Percentiles rank a stretch among this genome's conserved stretches.
These are phyloP conservation scores for Pantherophis guttatus DNA, from an alignment of 2,113 vertebrate genomes.

Conservation along the genomic window DNA sequence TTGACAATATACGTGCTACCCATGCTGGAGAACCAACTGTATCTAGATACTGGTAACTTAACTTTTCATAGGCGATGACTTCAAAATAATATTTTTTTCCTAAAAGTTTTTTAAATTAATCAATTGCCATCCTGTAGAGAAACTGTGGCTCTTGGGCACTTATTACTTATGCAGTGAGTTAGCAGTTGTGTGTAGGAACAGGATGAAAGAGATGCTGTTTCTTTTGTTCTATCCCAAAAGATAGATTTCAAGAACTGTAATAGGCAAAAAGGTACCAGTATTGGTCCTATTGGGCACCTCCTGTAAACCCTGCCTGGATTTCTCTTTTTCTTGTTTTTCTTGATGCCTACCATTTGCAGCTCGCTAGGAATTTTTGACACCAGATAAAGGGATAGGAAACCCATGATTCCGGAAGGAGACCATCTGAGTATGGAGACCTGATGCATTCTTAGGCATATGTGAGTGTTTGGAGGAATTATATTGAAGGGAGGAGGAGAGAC, in stretches of 20 bases:
- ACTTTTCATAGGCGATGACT: not conserved
- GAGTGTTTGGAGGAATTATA: not conserved
- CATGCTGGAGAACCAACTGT: not conserved
- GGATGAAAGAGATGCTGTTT: not conserved
- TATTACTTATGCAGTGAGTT: not conserved
- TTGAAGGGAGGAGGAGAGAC: not conserved
- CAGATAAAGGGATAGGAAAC: not conserved
- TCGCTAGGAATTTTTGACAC: not conserved
- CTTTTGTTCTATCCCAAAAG: not conserved
- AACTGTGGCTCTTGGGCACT: not conserved
- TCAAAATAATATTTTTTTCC: not conserved
- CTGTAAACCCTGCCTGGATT: not conserved
- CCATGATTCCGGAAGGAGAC: not conserved
- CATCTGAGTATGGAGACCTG: not conserved
- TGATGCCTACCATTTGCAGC: not conserved
- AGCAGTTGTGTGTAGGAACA: conserved; percentile 5
- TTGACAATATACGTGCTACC: accelerated
- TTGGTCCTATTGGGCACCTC: not conserved
- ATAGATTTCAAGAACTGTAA: not conserved
- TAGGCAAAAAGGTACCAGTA: not conserved
- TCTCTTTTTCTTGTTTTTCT: not conserved
- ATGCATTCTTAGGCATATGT: not conserved
- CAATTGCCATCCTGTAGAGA: not conserved
- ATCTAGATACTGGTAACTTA: not conserved
- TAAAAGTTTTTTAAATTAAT: not conserved